These are phyloP conservation scores for Thunnus albacares DNA, from an alignment of 2,797 vertebrate species.

Conservation along the genomic window DNA sequence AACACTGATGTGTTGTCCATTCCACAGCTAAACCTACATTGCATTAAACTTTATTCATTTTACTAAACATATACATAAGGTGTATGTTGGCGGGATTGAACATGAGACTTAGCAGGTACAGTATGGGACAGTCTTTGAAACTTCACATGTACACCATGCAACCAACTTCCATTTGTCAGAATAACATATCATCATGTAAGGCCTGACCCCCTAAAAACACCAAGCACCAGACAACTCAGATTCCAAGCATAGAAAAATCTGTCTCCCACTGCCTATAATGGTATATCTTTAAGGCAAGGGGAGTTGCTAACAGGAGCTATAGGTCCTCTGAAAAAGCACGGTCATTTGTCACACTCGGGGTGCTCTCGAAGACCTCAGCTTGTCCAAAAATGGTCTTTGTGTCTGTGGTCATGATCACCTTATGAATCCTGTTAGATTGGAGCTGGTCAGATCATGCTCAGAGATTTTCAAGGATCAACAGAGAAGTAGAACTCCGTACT, in stretches of 20 bases:
- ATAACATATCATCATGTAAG: slow-evolving; percentile 15
- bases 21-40: neutral
- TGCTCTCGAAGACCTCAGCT: slow-evolving; percentile 12
- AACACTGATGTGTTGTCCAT: neutral
- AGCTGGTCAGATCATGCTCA: neutral
- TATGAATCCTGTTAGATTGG: neutral
- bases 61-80: neutral
- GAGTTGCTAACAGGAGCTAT: slow-evolving; percentile 13
- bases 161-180: slow-evolving; percentile 37
- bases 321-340: slow-evolving; percentile 20
- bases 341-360: slow-evolving; percentile 23
- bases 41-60: slow-evolving; percentile 8
- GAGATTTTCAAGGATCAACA: neutral
- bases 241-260: slow-evolving; percentile 30
- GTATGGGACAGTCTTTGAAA: neutral
- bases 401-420: neutral
- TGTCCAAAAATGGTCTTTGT: slow-evolving; percentile 27
- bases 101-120: slow-evolving; percentile 24
- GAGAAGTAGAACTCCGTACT: neutral
- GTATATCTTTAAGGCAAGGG: slow-evolving; percentile 14
- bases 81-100: neutral
- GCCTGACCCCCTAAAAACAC: slow-evolving; percentile 34
- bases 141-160: neutral
- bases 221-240: slow-evolving; percentile 35
- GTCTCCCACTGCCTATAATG: slow-evolving; percentile 15